These are phyloP conservation scores for Brachyalestes nurse DNA, from an alignment of 2,797 vertebrate species.

Conservation along the genomic window DNA sequence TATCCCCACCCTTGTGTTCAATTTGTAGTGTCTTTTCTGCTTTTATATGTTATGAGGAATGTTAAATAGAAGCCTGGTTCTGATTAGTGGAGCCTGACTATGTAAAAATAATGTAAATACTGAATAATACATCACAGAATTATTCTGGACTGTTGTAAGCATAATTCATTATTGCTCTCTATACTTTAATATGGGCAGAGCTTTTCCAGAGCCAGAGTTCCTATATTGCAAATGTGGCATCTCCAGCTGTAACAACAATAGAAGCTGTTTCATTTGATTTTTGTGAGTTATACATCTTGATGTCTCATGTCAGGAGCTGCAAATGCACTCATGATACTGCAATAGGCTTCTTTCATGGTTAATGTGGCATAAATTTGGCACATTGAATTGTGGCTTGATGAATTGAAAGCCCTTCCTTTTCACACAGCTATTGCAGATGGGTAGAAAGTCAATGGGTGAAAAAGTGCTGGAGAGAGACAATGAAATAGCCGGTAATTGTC, in stretches of 20 bases:
- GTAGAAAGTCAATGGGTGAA: slow-evolving; percentile 49
- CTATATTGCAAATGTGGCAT: background rate
- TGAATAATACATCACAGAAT: background rate
- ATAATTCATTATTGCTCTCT: too few species aligned
- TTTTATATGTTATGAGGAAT: background rate
- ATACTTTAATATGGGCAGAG: background rate
- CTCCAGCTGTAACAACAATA: background rate
- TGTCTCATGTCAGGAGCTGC: slow-evolving; percentile 43
- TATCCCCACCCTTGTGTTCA: too few species aligned
- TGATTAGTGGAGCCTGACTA: background rate
- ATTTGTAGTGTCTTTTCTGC: too few species aligned
- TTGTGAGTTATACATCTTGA: slow-evolving; percentile 35
- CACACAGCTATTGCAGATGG: slow-evolving; percentile 50
- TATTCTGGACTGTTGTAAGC: background rate
- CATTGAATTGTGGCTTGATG: slow-evolving; percentile 55
- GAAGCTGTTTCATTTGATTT: background rate
- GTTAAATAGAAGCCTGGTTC: background rate
- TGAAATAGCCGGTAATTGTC: slow-evolving; percentile 60
- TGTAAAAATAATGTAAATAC: background rate
- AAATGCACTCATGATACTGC: slow-evolving; percentile 42
- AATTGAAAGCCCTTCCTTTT: slow-evolving; percentile 56
- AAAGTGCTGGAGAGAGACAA: slow-evolving; percentile 20
- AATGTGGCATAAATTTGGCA: slow-evolving; percentile 60
- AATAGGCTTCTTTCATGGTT: slow-evolving; percentile 52
- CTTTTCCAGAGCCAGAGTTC: background rate